A percentile compares a stretch with the other conserved stretches of the same genome.
These are phyloP conservation scores for Engraulis encrasicolus DNA, from an alignment of 2,113 vertebrate genomes.

Conservation along the genomic window DNA sequence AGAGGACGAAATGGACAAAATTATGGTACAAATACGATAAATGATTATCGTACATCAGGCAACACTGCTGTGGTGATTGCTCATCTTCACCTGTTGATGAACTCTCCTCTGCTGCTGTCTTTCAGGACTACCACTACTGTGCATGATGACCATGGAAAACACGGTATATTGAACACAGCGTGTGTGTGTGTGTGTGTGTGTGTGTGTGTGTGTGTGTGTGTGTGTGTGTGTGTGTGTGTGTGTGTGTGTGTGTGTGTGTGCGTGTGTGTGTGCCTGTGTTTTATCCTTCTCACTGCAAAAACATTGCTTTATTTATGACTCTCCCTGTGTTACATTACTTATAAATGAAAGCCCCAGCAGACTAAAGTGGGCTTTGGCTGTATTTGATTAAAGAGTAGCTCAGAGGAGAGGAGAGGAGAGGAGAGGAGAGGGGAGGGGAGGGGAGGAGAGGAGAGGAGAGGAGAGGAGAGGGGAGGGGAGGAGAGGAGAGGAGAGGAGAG, in stretches of 20 bases:
- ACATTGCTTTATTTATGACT: constrained; percentile 72
- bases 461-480: too few species aligned
- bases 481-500: too few species aligned
- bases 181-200: too few species aligned
- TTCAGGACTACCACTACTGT: too few species aligned
- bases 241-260: background rate
- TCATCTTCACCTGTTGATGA: too few species aligned
- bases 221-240: background rate
- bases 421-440: background rate
- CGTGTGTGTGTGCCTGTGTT: constrained; percentile 32
- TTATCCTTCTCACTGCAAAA: constrained; percentile 62
- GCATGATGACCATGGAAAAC: too few species aligned
- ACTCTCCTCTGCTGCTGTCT: too few species aligned
- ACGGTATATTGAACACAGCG: too few species aligned
- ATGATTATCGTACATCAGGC: too few species aligned
- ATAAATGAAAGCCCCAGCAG: constrained; percentile 71
- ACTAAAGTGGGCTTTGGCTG: constrained; percentile 68
- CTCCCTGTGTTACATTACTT: constrained; percentile 70
- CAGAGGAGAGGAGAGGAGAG: constrained; percentile 48
- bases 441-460: background rate
- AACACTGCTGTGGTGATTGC: too few species aligned
- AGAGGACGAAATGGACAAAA: too few species aligned
- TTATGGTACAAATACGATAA: too few species aligned
- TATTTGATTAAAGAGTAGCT: constrained; percentile 71
- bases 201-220: background rate